These are phyloP conservation scores for Brachionus calyciflorus DNA, from an alignment of 1,140 invertebrate species.

Conservation along the genomic window DNA sequence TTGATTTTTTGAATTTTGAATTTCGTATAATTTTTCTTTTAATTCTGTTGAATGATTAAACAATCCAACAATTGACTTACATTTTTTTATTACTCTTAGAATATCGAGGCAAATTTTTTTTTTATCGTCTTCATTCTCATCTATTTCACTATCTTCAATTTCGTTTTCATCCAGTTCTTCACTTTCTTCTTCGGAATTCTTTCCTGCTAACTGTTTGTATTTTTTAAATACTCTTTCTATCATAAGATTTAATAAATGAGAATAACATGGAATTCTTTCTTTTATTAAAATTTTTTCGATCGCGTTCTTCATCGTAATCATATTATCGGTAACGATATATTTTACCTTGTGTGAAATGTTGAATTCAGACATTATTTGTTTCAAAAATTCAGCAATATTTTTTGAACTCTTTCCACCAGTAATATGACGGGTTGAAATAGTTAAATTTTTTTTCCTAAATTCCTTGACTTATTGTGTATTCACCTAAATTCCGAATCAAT, in stretches of 20 bases:
- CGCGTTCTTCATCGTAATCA: too few species aligned
- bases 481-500: too few species aligned
- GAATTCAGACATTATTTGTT: not conserved
- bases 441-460: not conserved
- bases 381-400: not conserved
- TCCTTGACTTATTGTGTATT: too few species aligned
- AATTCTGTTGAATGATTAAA: not conserved
- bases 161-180: too few species aligned
- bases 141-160: not conserved
- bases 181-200: not conserved
- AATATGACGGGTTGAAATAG: not conserved
- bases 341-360: not conserved
- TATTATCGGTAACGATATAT: not conserved
- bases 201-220: not conserved
- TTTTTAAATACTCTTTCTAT: not conserved
- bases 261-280: not conserved
- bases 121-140: not conserved
- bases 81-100: not conserved
- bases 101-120: not conserved
- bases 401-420: not conserved
- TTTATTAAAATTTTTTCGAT: too few species aligned
- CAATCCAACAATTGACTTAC: not conserved
- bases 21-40: conserved; percentile 9
- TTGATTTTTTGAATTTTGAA: not conserved
- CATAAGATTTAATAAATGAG: not conserved